A percentile compares a stretch with the other conserved stretches of the same genome.
phyloP scores from a whole-genome alignment of 2,113 vertebrate species.

The Hepsetus odoe region DNA sequence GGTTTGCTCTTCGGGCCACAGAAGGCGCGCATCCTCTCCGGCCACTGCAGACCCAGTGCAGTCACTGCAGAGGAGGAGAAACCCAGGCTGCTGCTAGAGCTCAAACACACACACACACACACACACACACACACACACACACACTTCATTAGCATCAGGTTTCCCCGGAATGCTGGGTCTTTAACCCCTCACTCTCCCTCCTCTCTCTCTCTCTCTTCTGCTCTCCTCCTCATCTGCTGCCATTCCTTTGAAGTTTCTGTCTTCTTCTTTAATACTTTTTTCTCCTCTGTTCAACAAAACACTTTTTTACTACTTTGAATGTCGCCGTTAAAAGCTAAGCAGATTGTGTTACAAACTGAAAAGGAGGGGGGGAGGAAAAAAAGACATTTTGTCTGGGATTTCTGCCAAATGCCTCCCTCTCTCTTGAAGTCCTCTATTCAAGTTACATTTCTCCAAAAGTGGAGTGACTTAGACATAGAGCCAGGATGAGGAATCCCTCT shows the following conservation, averaged over 20 bases:
- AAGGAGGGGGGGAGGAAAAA: constrained; percentile 20
- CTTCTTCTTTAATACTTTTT: not conserved
- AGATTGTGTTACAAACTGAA: constrained; percentile 19
- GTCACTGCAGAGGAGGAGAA: not conserved
- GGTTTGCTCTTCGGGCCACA: not conserved
- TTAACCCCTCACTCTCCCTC: constrained; percentile 73
- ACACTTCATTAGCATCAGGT: constrained; percentile 77
- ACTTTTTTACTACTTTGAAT: not conserved
- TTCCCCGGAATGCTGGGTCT: constrained; percentile 66
- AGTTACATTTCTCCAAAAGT: constrained; percentile 16
- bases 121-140: not conserved
- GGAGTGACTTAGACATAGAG: not conserved
- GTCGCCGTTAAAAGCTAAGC: not conserved
- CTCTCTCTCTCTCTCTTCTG: not conserved
- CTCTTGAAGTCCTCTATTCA: constrained; percentile 9
- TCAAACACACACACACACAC: not conserved
- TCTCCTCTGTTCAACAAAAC: not conserved
- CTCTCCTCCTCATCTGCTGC: not conserved
- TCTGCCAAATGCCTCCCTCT: not conserved
- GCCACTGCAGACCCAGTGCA: not conserved
- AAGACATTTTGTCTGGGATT: not conserved
- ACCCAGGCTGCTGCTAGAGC: not conserved
- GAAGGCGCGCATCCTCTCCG: not conserved
- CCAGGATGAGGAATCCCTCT: constrained; percentile 2
- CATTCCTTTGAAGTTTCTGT: constrained; percentile 22